A percentile compares a stretch with the other conserved stretches of the same genome.
phyloP scores from a whole-genome alignment of 2,888 invertebrate species.

The Suillia variegata region DNA sequence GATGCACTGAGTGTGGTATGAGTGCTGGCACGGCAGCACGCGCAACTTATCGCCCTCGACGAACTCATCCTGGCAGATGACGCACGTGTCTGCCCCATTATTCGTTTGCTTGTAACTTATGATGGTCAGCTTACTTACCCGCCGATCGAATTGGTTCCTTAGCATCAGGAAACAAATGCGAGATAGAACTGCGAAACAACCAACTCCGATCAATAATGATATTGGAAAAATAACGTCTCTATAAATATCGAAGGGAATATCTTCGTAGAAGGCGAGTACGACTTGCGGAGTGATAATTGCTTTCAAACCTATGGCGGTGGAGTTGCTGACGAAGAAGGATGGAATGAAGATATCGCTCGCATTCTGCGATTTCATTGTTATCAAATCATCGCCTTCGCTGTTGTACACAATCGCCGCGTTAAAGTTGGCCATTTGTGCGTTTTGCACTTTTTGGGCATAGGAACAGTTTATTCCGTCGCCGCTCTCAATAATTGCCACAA shows the following conservation, averaged over 20 bases:
- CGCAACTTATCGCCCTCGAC: too few species aligned
- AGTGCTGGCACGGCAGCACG: too few species aligned
- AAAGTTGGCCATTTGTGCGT: constrained; percentile 81
- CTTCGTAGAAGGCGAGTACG: constrained; percentile 77
- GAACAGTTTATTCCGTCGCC: constrained; percentile 72
- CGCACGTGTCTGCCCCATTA: too few species aligned
- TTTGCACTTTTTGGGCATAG: constrained; percentile 83
- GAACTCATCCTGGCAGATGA: too few species aligned
- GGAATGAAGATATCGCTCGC: constrained; percentile 68
- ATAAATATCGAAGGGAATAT: constrained; percentile 84
- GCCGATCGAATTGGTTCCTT: constrained; percentile 51
- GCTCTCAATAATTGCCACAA: constrained; percentile 84
- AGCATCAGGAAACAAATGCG: too few species aligned
- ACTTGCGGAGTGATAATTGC: constrained; percentile 68
- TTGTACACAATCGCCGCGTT: constrained; percentile 82
- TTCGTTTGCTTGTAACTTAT: constrained; percentile 79
- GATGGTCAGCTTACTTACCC: constrained; percentile 90
- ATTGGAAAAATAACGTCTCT: constrained; percentile 91
- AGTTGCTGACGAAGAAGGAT: constrained; percentile 81
- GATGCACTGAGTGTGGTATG: too few species aligned
- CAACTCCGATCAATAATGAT: constrained; percentile 90
- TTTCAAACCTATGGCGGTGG: constrained; percentile 70
- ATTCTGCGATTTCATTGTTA: constrained; percentile 70
- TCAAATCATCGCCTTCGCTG: constrained; percentile 80
- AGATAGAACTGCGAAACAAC: too few species aligned